These are phyloP conservation scores for Marisa cornuarietis DNA, from an alignment of 1,140 invertebrate genomes.

Conservation along the genomic window DNA sequence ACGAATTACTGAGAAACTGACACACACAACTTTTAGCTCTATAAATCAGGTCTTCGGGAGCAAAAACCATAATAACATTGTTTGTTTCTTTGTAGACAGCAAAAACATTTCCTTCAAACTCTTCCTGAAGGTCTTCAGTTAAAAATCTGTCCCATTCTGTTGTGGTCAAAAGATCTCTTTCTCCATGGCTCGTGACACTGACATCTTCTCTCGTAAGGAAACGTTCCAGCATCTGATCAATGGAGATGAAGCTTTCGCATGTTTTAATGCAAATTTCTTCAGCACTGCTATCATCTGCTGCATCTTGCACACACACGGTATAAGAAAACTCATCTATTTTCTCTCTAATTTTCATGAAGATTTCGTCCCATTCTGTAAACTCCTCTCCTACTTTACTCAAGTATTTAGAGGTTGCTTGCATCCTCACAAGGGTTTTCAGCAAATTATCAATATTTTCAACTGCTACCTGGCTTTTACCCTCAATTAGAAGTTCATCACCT, in stretches of 20 bases:
- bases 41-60: background rate
- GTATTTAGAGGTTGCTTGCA: background rate
- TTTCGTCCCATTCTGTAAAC: conserved; percentile 5
- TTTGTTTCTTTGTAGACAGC: background rate
- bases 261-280: conserved; percentile 2
- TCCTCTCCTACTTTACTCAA: background rate
- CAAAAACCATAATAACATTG: background rate
- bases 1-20: background rate
- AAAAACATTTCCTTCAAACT: background rate
- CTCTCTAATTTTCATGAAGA: background rate
- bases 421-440: background rate
- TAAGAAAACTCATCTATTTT: background rate
- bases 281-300: background rate
- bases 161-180: background rate
- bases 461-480: background rate
- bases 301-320: background rate
- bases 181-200: background rate
- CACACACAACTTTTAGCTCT: background rate
- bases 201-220: background rate
- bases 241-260: background rate
- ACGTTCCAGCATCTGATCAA: background rate
- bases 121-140: background rate
- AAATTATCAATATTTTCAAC: conserved; percentile 12
- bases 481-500: background rate
- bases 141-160: conserved; percentile 2